Evolutionary conservation across 2,797 vertebrate species (phyloP).

Genomic region (Rhinichthys osculus): DNA sequence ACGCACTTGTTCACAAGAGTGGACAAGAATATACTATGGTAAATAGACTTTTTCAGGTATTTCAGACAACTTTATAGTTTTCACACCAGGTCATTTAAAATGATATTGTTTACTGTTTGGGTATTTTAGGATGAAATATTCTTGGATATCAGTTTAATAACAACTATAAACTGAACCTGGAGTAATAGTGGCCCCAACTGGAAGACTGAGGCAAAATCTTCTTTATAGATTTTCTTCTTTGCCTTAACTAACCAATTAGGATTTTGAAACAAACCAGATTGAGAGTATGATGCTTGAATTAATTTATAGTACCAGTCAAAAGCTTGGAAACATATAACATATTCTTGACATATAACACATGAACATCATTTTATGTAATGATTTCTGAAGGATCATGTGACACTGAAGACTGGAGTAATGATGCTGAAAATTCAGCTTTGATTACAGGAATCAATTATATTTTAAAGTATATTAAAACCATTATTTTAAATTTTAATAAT

Average conservation of each 20-base stretch:
- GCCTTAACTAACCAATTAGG: neutral
- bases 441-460: neutral
- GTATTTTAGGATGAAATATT: conserved; percentile 1
- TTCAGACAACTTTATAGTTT: neutral
- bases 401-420: neutral
- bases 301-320: neutral
- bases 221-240: neutral
- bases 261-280: neutral
- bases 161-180: neutral
- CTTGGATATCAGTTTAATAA: neutral
- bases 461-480: neutral
- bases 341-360: neutral
- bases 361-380: neutral
- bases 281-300: neutral
- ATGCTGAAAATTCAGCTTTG: neutral
- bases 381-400: no score
- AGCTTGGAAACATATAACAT: no score
- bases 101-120: no score
- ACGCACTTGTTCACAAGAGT: conserved; percentile 29
- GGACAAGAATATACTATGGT: neutral
- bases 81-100: neutral
- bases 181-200: conserved; percentile 53
- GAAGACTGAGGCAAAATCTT: neutral
- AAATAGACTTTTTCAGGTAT: conserved; percentile 12
- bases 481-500: no score